Percentiles rank a stretch among this genome's conserved stretches.
Conservation (phyloP, 2,888 invertebrate genomes). For the Sussaba pulchella region DNA sequence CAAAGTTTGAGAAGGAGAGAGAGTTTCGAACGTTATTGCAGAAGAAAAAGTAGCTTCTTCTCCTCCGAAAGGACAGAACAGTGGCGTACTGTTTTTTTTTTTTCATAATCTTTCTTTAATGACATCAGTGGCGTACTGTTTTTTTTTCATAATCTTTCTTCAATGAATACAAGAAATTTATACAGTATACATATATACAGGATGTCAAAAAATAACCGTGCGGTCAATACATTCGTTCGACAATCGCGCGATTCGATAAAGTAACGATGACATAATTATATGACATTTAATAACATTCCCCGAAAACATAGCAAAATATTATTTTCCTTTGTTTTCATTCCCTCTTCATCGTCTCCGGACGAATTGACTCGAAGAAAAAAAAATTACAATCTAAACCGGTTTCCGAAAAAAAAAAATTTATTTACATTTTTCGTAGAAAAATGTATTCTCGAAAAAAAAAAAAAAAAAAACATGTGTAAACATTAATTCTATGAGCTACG, state of each 20-base stretch:
- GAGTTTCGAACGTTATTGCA: neutral
- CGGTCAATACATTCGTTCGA: slow-evolving; percentile 48
- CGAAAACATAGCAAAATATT: slow-evolving; percentile 3
- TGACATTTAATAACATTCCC: slow-evolving; percentile 23
- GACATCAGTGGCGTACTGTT: neutral
- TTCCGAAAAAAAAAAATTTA: no score
- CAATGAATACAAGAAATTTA: slow-evolving; percentile 46
- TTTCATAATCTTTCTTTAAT: no score
- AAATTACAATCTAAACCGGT: no score
- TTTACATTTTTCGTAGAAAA: neutral
- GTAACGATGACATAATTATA: slow-evolving; percentile 15
- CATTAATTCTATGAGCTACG: neutral
- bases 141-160: slow-evolving; percentile 28
- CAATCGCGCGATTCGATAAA: slow-evolving; percentile 4
- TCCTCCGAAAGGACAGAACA: no score
- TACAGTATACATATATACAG: slow-evolving; percentile 53
- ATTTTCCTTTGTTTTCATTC: no score
- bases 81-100: no score
- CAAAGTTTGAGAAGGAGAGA: neutral
- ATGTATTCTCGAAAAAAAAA: neutral
- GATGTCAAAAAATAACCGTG: slow-evolving; percentile 61
- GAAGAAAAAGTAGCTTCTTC: neutral
- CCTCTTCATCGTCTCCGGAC: no score
- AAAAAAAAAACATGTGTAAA: neutral
- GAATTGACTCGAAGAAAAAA: slow-evolving; percentile 8